Base-by-base conservation (phyloP, 1,140 invertebrate species). In the Drosophila sulfurigaster region DNA sequence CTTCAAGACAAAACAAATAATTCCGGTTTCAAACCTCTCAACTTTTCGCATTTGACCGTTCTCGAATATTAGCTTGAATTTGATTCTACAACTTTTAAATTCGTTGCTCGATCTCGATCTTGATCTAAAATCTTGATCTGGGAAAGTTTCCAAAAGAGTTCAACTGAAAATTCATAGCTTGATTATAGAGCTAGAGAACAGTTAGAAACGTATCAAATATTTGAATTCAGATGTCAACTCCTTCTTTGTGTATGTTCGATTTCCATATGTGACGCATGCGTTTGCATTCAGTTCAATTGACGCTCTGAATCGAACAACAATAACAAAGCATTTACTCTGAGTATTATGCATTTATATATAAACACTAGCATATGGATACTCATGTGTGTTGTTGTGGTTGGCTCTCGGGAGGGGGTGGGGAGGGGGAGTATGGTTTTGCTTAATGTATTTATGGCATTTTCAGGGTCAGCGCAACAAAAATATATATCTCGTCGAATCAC, bases 371-470 rank as follows among this genome's bases (percentile, higher is more conserved):
- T 13, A 57, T 30, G 30, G 20, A 28, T 65, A 60, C 58, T 66
- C 62, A 69, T 56, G 64, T 15, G 25, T 13, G 2, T 15, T 10
- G 45, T 7, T 20, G 30, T 41, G 13, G 5, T 38, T 10, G 30
- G 16, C 11, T 10, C 20, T 38, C 15, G 13, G 60, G 11, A 59
- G 32, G 48, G 49, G 64, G 25, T 15, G 52, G 16, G 13, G n/a
- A 51, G 15, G 5, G 43, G 43, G 13, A 82, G 82, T 74, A 75
- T 65, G 67, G 65, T 69, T 80, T 89, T 81, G 85, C 75, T 89
- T 89, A 89, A 89, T 89, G 72, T 89, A 89, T 89, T 89, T 89
- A 89, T 89, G 85, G 85, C 78, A 81, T 46, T 81, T 89, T 89
- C 85, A 89, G 85, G 85, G 85, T 89, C 85, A 85, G 46, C 52